These are phyloP conservation scores for Buphagus erythrorhynchus DNA, from an alignment of 2,797 vertebrate genomes.

Conservation along the genomic window DNA sequence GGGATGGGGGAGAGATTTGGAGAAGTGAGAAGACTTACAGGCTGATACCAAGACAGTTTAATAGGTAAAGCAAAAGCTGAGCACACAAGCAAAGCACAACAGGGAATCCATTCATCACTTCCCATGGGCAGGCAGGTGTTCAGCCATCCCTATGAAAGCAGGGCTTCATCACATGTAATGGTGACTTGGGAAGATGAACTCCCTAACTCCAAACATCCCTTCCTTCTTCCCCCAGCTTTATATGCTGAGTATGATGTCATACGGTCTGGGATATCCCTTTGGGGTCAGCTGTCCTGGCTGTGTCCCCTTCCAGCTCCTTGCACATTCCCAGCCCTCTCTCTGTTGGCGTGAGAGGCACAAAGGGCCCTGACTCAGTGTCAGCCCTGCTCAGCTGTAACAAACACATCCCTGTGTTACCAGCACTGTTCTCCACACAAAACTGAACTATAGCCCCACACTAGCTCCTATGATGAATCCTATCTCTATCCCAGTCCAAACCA, in stretches of 20 bases:
- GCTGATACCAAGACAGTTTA: neutral
- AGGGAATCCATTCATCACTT: neutral
- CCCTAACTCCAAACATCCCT: neutral
- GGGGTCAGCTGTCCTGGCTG: neutral
- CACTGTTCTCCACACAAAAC: neutral
- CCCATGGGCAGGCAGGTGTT: neutral
- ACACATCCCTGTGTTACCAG: neutral
- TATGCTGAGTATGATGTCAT: neutral
- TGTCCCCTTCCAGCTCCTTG: neutral
- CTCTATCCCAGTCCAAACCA: neutral
- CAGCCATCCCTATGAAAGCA: neutral
- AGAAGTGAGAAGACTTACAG: neutral
- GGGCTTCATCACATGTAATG: neutral
- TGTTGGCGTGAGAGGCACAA: neutral
- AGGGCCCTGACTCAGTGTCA: accelerated
- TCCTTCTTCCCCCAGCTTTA: neutral
- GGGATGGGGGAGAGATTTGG: accelerated
- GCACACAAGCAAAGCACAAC: neutral
- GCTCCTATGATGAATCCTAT: neutral
- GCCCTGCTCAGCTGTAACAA: neutral
- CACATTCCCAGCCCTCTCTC: neutral
- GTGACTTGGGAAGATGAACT: neutral
- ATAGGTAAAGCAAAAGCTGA: neutral
- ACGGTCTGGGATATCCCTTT: neutral
- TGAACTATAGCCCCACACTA: neutral